Percentiles rank a stretch among this genome's conserved stretches.
phyloP scores from a whole-genome alignment of 2,113 vertebrate genomes.

The Clinocottus analis region DNA sequence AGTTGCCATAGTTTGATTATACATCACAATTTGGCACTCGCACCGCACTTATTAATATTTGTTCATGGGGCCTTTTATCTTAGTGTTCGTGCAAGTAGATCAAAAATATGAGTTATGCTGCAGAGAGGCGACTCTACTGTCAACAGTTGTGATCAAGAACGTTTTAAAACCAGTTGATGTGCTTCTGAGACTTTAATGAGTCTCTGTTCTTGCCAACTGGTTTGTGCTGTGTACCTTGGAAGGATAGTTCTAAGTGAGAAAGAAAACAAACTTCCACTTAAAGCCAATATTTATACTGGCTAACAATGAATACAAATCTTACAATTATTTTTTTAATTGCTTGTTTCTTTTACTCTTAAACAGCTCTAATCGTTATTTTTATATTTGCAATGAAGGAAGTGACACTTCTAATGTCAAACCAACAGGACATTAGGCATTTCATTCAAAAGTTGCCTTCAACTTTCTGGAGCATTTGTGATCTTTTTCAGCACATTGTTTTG shows the following conservation, averaged over 20 bases:
- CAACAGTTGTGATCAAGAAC: slow-evolving; percentile 22
- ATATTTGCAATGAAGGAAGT: not conserved
- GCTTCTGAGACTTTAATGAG: slow-evolving; percentile 5
- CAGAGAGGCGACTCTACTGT: slow-evolving; percentile 45
- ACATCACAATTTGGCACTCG: slow-evolving; percentile 56
- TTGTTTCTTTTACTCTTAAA: not conserved
- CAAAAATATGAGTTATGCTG: slow-evolving; percentile 19
- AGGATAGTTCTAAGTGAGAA: not conserved
- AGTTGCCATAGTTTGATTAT: slow-evolving; percentile 63
- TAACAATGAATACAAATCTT: not conserved
- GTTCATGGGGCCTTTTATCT: slow-evolving; percentile 60
- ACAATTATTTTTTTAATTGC: not conserved
- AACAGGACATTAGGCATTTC: not conserved
- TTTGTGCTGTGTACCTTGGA: not conserved
- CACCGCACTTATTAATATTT: slow-evolving; percentile 63
- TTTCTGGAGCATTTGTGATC: not conserved
- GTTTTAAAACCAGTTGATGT: not conserved
- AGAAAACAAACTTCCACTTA: not conserved
- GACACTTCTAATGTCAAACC: not conserved
- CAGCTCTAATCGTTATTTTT: not conserved
- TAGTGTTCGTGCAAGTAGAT: slow-evolving; percentile 41
- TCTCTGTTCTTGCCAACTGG: not conserved
- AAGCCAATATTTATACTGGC: not conserved
- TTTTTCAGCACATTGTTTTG: slow-evolving; percentile 5
- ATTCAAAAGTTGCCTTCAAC: not conserved